These are phyloP conservation scores for Cyanoramphus novaezelandiae DNA, from an alignment of 2,113 vertebrate genomes.

Conservation along the genomic window DNA sequence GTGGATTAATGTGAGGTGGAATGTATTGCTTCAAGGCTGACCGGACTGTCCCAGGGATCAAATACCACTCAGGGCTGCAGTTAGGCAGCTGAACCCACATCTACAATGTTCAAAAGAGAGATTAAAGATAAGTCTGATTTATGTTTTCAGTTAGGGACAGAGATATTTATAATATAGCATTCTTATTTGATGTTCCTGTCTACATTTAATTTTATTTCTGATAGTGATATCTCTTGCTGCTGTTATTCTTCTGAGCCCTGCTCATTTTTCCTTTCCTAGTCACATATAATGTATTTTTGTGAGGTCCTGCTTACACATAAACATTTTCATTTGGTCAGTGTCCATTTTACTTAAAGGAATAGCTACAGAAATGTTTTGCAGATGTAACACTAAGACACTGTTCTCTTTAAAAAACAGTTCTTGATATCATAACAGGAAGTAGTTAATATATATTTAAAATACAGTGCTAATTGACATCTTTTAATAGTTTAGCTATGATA, in stretches of 20 bases:
- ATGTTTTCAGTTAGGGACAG: conserved; percentile 37
- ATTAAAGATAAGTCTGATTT: conserved; percentile 57
- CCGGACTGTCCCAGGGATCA: neutral
- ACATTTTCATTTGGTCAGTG: neutral
- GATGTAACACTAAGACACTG: neutral
- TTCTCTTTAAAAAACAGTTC: neutral
- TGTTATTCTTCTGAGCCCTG: conserved; percentile 20
- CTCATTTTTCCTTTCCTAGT: conserved; percentile 42
- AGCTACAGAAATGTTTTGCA: neutral
- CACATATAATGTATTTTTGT: neutral
- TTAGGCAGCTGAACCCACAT: neutral
- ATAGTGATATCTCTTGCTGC: conserved; percentile 56
- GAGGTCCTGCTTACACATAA: neutral
- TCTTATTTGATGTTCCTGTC: conserved; percentile 57
- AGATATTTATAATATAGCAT: conserved; percentile 54
- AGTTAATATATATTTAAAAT: neutral
- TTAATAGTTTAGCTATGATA: neutral
- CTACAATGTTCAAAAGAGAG: conserved; percentile 47
- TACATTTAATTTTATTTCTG: conserved; percentile 61
- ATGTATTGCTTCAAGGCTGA: conserved; percentile 1
- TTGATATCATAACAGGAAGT: neutral
- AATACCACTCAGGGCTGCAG: conserved; percentile 17
- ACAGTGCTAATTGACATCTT: neutral
- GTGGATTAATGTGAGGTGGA: neutral
- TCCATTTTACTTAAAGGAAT: conserved; percentile 25